Conservation (phyloP, 2,113 vertebrate species). For the Oreocharis arfaki region DNA sequence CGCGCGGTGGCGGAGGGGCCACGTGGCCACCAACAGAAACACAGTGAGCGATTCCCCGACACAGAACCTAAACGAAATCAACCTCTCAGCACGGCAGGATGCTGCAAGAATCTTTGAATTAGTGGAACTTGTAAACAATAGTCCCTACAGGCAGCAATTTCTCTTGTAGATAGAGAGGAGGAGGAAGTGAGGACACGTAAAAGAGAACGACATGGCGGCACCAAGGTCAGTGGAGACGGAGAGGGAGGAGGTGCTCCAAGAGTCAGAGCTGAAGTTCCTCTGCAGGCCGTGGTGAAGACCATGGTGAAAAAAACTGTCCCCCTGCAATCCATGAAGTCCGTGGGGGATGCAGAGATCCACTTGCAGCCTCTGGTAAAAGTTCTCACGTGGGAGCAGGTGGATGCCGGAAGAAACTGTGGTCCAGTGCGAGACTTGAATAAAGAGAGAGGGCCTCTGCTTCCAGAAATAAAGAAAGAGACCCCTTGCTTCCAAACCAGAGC, state of each 20-base stretch:
- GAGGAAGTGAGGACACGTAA: background rate
- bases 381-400: rapidly evolving
- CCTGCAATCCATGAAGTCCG: background rate
- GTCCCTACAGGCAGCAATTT: background rate
- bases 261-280: background rate
- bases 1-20: background rate
- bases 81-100: background rate
- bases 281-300: background rate
- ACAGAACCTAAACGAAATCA: background rate
- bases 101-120: background rate
- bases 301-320: background rate
- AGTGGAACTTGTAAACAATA: background rate
- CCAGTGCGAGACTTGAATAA: background rate
- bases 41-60: background rate
- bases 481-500: background rate
- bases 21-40: background rate
- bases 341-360: background rate
- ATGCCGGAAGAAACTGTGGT: background rate
- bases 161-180: background rate
- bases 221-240: background rate
- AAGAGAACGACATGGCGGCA: background rate
- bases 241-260: background rate
- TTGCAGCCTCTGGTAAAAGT: background rate
- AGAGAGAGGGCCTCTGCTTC: background rate
- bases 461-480: background rate